Evolutionary conservation across 92 coral and sea anemone species (phyloP).

Genomic region (Epizoanthus fatuus): DNA sequence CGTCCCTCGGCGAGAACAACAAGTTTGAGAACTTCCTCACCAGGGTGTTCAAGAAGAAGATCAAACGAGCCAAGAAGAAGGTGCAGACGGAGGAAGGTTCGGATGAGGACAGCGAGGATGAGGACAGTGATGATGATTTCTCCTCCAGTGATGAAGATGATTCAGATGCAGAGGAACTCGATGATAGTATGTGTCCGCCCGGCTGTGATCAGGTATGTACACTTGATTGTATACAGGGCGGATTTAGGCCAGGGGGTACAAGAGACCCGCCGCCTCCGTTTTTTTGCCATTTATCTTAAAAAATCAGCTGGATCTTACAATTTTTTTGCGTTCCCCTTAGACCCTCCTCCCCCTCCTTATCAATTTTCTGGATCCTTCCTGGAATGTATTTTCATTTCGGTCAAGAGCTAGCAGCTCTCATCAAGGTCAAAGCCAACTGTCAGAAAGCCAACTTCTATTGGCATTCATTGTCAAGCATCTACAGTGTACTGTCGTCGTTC

Average conservation of each 20-base stretch:
- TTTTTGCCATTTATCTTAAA: neutral
- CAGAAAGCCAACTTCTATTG: too few species aligned
- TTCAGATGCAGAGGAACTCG: slow-evolving; percentile 94
- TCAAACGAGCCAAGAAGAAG: slow-evolving; percentile 98
- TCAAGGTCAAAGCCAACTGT: too few species aligned
- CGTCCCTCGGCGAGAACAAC: slow-evolving; percentile 97
- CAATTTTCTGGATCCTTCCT: too few species aligned
- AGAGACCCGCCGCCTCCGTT: neutral
- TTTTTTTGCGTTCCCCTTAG: too few species aligned
- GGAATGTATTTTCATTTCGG: too few species aligned
- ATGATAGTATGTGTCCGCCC: slow-evolving; percentile 98
- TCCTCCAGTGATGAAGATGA: slow-evolving; percentile 98
- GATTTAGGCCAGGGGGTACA: neutral
- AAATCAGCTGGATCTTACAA: neutral
- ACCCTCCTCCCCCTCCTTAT: too few species aligned
- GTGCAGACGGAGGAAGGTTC: slow-evolving; percentile 91
- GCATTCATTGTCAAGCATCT: too few species aligned
- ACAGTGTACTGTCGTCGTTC: too few species aligned
- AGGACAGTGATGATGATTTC: slow-evolving; percentile 96
- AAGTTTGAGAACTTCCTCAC: slow-evolving; percentile 96
- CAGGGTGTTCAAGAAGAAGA: slow-evolving; percentile 95
- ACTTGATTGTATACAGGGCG: neutral
- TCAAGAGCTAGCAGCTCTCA: too few species aligned
- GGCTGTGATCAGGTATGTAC: slow-evolving; percentile 94
- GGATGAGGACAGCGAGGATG: slow-evolving; percentile 98